Conservation (phyloP, 2,113 vertebrate species). For the Stegastes partitus region DNA sequence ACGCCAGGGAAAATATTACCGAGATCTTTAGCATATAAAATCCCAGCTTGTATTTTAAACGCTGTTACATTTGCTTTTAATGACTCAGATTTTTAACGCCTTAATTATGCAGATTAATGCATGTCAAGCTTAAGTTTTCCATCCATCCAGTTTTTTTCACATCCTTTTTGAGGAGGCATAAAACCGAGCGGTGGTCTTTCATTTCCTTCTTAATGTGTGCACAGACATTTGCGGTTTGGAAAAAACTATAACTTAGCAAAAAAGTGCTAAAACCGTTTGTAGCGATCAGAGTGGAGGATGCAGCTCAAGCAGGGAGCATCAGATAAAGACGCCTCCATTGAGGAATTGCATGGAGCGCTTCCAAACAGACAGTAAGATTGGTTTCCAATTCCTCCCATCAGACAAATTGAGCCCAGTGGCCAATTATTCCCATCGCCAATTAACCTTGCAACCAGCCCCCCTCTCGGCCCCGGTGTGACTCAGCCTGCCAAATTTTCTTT, state of each 20-base stretch:
- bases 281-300: slow-evolving; percentile 33
- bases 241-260: slow-evolving; percentile 6
- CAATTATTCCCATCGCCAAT: slow-evolving; percentile 86
- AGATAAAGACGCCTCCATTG: slow-evolving; percentile 62
- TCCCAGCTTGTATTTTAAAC: neutral
- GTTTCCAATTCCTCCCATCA: slow-evolving; percentile 81
- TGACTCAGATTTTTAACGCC: neutral
- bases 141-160: neutral
- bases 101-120: neutral
- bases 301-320: slow-evolving; percentile 48
- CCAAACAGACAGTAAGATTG: slow-evolving; percentile 76
- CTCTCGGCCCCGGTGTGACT: slow-evolving; percentile 51
- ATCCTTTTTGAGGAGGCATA: neutral
- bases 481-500: slow-evolving; percentile 79
- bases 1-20: neutral
- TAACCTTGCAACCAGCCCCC: slow-evolving; percentile 79
- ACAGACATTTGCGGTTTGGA: neutral
- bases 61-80: neutral
- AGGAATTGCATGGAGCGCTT: slow-evolving; percentile 68
- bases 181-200: neutral
- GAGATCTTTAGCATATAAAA: neutral
- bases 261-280: slow-evolving; percentile 6
- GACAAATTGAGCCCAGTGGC: slow-evolving; percentile 82
- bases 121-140: neutral
- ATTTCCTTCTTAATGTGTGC: slow-evolving; percentile 1